Percentiles rank a stretch among this genome's conserved stretches.
Evolutionary conservation across 2,888 invertebrate genomes (phyloP).

Genomic region (Tillus elongatus): DNA sequence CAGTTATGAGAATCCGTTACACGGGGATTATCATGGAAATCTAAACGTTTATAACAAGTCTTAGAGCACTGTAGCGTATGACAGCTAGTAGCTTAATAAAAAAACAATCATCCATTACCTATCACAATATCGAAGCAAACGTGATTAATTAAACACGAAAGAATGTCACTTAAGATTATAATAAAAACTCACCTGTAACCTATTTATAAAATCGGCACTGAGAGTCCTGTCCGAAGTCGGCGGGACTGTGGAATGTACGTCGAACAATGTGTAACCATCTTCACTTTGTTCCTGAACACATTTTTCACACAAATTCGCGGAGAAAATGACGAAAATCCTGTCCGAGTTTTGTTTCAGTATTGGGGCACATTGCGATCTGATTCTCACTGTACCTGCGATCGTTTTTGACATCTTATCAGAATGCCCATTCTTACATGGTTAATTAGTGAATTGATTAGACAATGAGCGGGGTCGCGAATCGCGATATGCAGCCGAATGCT

Average conservation of each 20-base stretch:
- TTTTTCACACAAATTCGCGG: constrained; percentile 36
- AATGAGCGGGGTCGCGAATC: no score
- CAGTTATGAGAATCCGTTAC: no score
- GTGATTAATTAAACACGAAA: no score
- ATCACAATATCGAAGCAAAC: no score
- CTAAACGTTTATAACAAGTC: no score
- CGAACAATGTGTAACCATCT: constrained; percentile 28
- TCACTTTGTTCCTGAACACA: constrained; percentile 17
- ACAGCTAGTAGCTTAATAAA: constrained; percentile 6
- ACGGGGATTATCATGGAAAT: no score
- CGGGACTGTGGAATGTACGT: constrained; percentile 33
- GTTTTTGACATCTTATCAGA: constrained; percentile 32
- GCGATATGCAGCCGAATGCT: neutral
- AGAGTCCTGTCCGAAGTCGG: constrained; percentile 33
- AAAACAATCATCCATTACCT: no score
- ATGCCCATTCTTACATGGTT: constrained; percentile 31
- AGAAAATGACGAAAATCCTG: constrained; percentile 38
- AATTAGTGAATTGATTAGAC: no score
- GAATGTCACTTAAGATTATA: no score
- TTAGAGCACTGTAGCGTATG: neutral
- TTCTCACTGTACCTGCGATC: constrained; percentile 35
- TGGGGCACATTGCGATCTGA: constrained; percentile 36
- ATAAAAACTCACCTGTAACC: constrained; percentile 37
- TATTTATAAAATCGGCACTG: constrained; percentile 37
- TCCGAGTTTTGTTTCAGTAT: constrained; percentile 36